Evolutionary conservation across 2,113 vertebrate genomes (phyloP).

Genomic region (Lutjanus erythropterus): DNA sequence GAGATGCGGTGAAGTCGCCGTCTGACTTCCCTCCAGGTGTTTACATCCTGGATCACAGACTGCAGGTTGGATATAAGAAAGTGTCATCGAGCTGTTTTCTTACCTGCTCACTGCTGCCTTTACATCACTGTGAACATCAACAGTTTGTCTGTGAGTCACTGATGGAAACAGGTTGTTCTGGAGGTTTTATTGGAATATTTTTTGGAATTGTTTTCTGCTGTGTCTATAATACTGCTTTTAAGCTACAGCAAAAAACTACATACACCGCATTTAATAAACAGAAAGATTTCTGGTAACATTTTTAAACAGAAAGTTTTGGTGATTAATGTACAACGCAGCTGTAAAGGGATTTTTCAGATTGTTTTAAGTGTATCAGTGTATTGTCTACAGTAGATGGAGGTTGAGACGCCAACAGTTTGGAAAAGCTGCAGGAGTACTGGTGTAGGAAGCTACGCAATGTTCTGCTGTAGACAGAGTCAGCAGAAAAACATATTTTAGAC

Average conservation of each 20-base stretch:
- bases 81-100: slow-evolving; percentile 21
- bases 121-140: background rate
- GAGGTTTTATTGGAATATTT: background rate
- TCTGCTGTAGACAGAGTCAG: too few relatives aligned
- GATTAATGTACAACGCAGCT: too few relatives aligned
- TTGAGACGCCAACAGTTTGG: too few relatives aligned
- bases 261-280: too few relatives aligned
- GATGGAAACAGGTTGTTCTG: slow-evolving; percentile 3
- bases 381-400: too few relatives aligned
- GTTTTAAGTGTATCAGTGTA: too few relatives aligned
- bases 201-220: background rate
- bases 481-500: too few relatives aligned
- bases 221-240: background rate
- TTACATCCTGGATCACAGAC: slow-evolving; percentile 44
- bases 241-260: background rate
- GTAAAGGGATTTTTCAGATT: too few relatives aligned
- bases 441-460: too few relatives aligned
- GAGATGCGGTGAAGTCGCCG: background rate
- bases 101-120: slow-evolving; percentile 11
- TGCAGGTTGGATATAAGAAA: background rate
- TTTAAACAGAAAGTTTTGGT: too few relatives aligned
- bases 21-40: slow-evolving; percentile 43
- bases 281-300: too few relatives aligned
- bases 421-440: too few relatives aligned
- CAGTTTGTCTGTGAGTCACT: slow-evolving; percentile 6